Conservation (phyloP, 2,888 invertebrate genomes). For the Neoaliturus tenellus region DNA sequence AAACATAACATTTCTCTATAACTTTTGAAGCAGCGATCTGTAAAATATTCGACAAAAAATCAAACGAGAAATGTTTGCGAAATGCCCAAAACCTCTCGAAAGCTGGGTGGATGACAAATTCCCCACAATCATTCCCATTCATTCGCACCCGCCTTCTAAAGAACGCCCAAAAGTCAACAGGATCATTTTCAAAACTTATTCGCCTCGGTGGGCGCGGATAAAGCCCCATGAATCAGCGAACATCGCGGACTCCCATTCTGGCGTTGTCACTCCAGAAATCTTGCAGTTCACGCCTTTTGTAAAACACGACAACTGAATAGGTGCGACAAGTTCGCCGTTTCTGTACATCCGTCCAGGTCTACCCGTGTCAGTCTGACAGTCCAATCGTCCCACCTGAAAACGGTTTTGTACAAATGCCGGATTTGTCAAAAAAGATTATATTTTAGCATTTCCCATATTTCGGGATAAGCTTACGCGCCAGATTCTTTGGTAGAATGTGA, state of each 20-base stretch:
- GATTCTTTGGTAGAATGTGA: no score
- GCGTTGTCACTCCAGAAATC: neutral
- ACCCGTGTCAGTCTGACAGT: slow-evolving; percentile 6
- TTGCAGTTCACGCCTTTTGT: slow-evolving; percentile 28
- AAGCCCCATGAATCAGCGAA: neutral
- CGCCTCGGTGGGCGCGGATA: slow-evolving; percentile 26
- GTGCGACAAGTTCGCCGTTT: neutral
- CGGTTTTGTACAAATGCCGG: neutral
- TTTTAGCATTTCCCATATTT: no score
- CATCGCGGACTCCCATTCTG: neutral
- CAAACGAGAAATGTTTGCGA: neutral
- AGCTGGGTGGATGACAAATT: slow-evolving; percentile 12
- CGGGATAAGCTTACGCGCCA: no score
- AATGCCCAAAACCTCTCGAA: neutral
- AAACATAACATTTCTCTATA: no score
- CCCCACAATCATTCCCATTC: neutral
- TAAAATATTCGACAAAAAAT: neutral
- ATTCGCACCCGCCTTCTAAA: neutral
- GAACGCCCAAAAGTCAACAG: slow-evolving; percentile 43
- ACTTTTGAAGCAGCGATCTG: neutral
- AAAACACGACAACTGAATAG: slow-evolving; percentile 14
- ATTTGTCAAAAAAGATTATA: neutral
- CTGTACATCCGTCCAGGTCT: neutral
- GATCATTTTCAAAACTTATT: slow-evolving; percentile 34
- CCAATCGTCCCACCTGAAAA: neutral